Evolutionary conservation across 2,113 vertebrate species (phyloP), one percentile per base, ranked within the genome.

Genomic region (Empidonax traillii): DNA sequence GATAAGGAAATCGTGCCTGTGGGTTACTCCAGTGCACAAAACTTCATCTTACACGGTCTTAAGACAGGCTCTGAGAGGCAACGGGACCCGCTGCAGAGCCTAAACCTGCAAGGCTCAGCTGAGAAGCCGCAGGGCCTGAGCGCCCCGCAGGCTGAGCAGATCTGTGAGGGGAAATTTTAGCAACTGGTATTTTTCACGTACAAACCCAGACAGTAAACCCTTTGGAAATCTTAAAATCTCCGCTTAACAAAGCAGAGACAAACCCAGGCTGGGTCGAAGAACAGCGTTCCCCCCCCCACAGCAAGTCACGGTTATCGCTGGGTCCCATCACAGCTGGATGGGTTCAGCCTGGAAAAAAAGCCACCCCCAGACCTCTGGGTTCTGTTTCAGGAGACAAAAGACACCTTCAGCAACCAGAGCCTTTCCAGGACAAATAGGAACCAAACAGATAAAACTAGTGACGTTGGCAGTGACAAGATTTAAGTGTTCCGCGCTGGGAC

Each of bases 331-430:
- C 28, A 11, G 23, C 23, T 30, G 24, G 35, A 24, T 46, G 4
- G 6, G 22, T 31, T 15, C 39, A 53, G 14, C 37, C 68, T 24
- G 30, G 25, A 49, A 66, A 58, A 58, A 39, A 61, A 59, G 28
- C 58, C 31, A 19, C 6, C 1, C 10, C 10, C 5, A 6, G 28
- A 16, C 15, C 47, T 28, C 65, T 10, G 59, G 61, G 23, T 84
- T 71, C 66, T 16, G 39, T 55, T 59, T 51, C 13, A 51, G 52
- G 47, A 74, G 53, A 92, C 80, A 90, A 94, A 86, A 94, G 83
- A 44, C 80, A 94, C 63, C 52, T 89, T 68, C 58, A 85, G 66
- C 59, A 72, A 52, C 22, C 43, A 82, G 59, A 80, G 69, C 41
- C 35, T 86, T 69, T 88, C 61, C 66, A 43, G 46, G 28, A 35